Evolutionary conservation across 2,797 vertebrate species (phyloP).

Genomic region (Petrocephalus schoutedeni): DNA sequence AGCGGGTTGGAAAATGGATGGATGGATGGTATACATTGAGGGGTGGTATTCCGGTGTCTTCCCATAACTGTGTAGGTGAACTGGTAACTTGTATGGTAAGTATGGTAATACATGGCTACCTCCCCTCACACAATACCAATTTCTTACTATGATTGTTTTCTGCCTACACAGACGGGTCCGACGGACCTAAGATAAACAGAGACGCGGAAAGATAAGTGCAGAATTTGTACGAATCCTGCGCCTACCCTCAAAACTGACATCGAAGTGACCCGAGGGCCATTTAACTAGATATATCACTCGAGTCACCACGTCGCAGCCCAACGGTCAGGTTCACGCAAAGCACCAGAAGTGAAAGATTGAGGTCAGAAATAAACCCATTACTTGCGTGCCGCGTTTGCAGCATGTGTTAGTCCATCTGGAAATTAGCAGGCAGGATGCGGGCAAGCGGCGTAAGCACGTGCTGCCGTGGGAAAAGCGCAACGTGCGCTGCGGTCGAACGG

Average conservation of each 20-base stretch:
- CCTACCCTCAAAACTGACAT: neutral
- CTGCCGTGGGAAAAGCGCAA: slow-evolving; percentile 48
- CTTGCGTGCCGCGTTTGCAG: slow-evolving; percentile 64
- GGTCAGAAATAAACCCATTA: slow-evolving; percentile 68
- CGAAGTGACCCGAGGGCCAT: neutral
- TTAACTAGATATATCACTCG: neutral
- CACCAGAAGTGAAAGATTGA: slow-evolving; percentile 61
- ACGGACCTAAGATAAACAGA: neutral
- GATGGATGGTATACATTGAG: neutral
- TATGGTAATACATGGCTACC: neutral
- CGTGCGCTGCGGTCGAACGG: neutral
- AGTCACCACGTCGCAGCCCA: neutral
- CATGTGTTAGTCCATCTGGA: slow-evolving; percentile 77
- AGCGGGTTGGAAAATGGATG: too few relatives aligned
- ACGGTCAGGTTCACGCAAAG: neutral
- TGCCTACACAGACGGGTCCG: neutral
- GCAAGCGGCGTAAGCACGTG: slow-evolving; percentile 61
- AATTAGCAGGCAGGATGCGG: slow-evolving; percentile 52
- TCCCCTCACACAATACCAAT: neutral
- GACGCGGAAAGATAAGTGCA: too few relatives aligned
- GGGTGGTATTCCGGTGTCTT: neutral
- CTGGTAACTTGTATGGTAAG: neutral
- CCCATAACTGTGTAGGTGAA: neutral
- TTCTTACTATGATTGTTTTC: neutral
- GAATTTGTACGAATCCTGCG: too few relatives aligned